These are phyloP conservation scores for Diplodus puntazzo DNA, from an alignment of 2,797 vertebrate genomes.

Conservation along the genomic window DNA sequence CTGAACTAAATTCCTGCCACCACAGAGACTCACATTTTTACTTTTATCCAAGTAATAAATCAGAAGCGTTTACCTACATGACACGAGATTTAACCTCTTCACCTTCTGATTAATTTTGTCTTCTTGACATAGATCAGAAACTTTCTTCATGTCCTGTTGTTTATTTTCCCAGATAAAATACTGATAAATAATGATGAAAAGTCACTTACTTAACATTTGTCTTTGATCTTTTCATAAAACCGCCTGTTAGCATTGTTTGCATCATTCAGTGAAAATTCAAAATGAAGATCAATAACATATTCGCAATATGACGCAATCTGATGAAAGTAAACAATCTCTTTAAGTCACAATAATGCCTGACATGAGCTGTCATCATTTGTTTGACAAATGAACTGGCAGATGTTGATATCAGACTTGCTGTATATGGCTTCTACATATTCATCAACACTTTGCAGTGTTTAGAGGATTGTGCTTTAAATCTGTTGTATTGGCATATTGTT, in stretches of 20 bases:
- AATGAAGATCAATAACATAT: conserved; percentile 20
- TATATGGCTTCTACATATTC: conserved; percentile 5
- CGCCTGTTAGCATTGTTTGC: conserved; percentile 16
- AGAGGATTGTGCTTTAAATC: conserved; percentile 20
- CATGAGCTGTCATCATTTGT: conserved; percentile 18
- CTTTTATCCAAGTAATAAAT: conserved; percentile 43
- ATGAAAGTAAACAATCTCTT: neutral
- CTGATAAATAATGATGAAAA: neutral
- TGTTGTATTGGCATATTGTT: neutral
- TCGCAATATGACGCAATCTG: conserved; percentile 12
- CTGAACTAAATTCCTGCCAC: conserved; percentile 47
- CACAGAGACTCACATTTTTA: conserved; percentile 31
- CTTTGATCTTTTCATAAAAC: conserved; percentile 18
- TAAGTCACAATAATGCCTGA: conserved; percentile 14
- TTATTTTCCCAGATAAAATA: conserved; percentile 9
- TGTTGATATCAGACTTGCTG: conserved; percentile 19
- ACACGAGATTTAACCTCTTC: conserved; percentile 20
- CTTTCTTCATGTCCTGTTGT: conserved; percentile 8
- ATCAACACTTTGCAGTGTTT: conserved; percentile 10
- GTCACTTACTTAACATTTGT: conserved; percentile 2
- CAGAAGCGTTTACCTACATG: conserved; percentile 3
- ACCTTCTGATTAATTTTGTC: conserved; percentile 21
- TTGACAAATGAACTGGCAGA: conserved; percentile 14
- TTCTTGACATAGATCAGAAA: conserved; percentile 38
- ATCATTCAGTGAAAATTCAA: conserved; percentile 16